A percentile compares a stretch with the other conserved stretches of the same genome.
These are phyloP conservation scores for Gnathonemus echidnorhynchus DNA, from an alignment of 2,113 vertebrate species.

Conservation along the genomic window DNA sequence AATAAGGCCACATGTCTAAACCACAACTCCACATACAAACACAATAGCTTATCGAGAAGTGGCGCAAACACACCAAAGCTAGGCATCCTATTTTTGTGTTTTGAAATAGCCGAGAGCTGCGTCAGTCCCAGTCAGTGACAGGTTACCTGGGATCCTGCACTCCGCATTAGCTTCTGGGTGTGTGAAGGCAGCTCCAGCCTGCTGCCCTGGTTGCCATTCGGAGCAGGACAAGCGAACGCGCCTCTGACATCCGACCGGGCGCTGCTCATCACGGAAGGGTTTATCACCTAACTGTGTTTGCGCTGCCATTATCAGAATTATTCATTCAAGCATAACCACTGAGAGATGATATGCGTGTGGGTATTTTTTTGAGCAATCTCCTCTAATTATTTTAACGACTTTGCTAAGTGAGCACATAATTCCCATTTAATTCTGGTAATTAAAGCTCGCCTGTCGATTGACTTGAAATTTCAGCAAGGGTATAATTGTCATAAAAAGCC, in stretches of 20 bases:
- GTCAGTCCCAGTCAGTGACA: neutral
- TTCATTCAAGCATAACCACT: slow-evolving; percentile 43
- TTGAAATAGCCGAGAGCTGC: neutral
- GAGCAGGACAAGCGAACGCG: neutral
- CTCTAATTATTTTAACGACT: slow-evolving; percentile 46
- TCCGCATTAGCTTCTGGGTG: neutral
- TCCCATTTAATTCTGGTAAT: slow-evolving; percentile 46
- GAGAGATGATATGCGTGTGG: slow-evolving; percentile 34
- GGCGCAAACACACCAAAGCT: neutral
- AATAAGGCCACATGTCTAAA: neutral
- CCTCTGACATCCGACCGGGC: neutral
- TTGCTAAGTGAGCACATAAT: slow-evolving; percentile 36
- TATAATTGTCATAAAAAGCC: slow-evolving; percentile 48
- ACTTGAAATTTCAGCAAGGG: slow-evolving; percentile 37
- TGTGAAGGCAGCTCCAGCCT: neutral
- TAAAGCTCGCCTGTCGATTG: slow-evolving; percentile 46
- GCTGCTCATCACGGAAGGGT: neutral
- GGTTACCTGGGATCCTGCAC: neutral
- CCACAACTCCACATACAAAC: neutral
- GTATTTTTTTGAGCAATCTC: slow-evolving; percentile 40
- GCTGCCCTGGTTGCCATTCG: neutral
- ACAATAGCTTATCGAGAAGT: neutral
- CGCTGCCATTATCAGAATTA: slow-evolving; percentile 16
- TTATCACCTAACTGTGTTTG: slow-evolving; percentile 1
- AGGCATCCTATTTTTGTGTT: neutral